phyloP scores from a whole-genome alignment of 2,113 vertebrate genomes.

The Ceyx margarethae region DNA sequence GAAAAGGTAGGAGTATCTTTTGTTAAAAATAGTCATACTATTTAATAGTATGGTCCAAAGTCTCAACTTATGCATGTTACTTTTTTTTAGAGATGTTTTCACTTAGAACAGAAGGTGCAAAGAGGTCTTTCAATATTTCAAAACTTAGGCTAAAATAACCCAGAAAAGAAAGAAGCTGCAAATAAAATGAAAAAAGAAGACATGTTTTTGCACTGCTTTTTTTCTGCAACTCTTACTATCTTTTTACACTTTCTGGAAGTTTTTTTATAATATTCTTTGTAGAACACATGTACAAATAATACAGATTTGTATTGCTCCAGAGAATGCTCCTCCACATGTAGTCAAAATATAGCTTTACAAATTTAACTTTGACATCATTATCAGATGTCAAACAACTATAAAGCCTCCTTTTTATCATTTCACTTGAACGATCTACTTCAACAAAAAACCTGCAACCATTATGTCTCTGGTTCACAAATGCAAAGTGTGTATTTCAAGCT shows the following conservation, averaged over 20 bases:
- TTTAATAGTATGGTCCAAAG: neutral
- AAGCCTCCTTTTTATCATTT: neutral
- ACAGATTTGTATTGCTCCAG: neutral
- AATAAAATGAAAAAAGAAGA: neutral
- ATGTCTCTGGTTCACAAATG: neutral
- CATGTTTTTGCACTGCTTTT: neutral
- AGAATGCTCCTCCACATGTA: neutral
- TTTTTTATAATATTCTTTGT: neutral
- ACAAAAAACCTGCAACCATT: neutral
- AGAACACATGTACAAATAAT: neutral
- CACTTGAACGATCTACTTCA: neutral
- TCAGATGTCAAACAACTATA: neutral
- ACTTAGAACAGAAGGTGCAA: neutral
- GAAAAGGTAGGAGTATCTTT: neutral
- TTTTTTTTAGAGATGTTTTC: neutral
- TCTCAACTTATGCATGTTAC: neutral
- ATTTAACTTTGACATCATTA: neutral
- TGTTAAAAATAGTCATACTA: neutral
- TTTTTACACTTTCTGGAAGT: neutral
- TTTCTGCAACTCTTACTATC: neutral
- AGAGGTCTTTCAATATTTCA: neutral
- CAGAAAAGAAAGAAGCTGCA: neutral
- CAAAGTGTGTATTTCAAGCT: neutral
- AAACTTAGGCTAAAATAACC: neutral
- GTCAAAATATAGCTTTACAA: neutral